Conservation (phyloP, 2,113 vertebrate genomes). For the Epinephelus cyanopodus region DNA sequence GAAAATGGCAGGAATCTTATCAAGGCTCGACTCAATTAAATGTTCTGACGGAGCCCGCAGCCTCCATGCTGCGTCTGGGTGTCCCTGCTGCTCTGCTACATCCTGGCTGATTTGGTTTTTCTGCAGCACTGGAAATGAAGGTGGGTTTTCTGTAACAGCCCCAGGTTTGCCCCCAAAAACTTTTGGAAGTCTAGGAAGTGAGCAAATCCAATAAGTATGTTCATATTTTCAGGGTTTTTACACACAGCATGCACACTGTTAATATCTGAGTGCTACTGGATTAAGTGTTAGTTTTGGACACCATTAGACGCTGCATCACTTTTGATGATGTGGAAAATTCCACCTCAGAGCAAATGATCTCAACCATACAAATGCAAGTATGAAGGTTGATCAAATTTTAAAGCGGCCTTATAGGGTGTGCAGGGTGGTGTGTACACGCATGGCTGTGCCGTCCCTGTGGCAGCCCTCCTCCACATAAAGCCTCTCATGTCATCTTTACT, state of each 20-base stretch:
- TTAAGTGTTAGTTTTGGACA: background rate
- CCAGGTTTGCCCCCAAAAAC: background rate
- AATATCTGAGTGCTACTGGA: background rate
- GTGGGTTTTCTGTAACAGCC: background rate
- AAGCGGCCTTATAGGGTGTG: constrained; percentile 13
- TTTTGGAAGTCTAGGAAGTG: background rate
- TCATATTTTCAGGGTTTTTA: background rate
- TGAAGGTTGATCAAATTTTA: constrained; percentile 20
- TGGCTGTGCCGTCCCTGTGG: constrained; percentile 9
- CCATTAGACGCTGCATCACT: background rate
- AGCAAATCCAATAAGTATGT: background rate
- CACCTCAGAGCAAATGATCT: constrained; percentile 3
- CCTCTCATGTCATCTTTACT: constrained; percentile 57
- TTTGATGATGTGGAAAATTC: constrained; percentile 24
- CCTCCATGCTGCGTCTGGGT: constrained; percentile 19
- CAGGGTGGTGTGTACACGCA: constrained; percentile 34
- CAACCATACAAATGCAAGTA: background rate
- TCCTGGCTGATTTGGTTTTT: constrained; percentile 17
- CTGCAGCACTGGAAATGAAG: constrained; percentile 1
- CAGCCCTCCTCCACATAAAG: constrained; percentile 37
- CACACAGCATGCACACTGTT: background rate
- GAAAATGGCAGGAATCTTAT: constrained; percentile 19
- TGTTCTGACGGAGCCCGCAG: constrained; percentile 24
- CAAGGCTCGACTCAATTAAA: constrained; percentile 41
- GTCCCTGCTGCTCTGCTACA: constrained; percentile 11